Conservation (phyloP, 2,113 vertebrate genomes). For the Rana temporaria region DNA sequence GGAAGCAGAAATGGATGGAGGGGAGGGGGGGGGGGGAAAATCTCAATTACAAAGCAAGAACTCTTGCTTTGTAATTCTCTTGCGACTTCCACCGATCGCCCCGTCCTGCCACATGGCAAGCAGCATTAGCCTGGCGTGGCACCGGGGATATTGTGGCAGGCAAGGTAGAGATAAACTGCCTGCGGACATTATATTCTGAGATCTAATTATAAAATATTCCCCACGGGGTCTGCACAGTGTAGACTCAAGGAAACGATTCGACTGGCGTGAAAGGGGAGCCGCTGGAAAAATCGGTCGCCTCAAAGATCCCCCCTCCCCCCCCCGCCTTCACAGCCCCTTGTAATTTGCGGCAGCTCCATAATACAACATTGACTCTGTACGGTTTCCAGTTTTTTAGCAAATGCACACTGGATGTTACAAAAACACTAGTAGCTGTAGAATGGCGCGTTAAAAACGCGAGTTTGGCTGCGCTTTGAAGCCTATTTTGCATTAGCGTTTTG, state of each 20-base stretch:
- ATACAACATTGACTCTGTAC: too few species aligned
- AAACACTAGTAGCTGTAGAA: too few species aligned
- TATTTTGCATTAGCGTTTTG: too few species aligned
- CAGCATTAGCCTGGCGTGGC: neutral
- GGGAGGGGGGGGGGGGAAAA: neutral
- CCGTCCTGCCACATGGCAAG: neutral
- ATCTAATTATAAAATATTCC: conserved; percentile 48
- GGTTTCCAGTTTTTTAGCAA: too few species aligned
- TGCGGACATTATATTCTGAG: neutral
- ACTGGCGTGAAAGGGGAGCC: neutral
- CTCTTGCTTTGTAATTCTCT: too few species aligned
- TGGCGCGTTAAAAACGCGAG: too few species aligned
- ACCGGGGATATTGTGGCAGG: neutral
- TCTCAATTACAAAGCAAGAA: neutral
- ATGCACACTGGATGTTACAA: too few species aligned
- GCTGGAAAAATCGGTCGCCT: neutral
- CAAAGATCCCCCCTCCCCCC: too few species aligned
- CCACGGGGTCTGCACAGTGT: neutral
- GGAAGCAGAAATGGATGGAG: neutral
- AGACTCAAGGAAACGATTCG: neutral
- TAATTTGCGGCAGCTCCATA: too few species aligned
- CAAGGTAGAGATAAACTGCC: conserved; percentile 19
- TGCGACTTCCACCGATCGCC: neutral
- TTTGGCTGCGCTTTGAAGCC: too few species aligned
- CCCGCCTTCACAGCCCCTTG: too few species aligned